Base-by-base conservation (phyloP, 1,140 invertebrate genomes). In the Acromyrmex echinatior region DNA sequence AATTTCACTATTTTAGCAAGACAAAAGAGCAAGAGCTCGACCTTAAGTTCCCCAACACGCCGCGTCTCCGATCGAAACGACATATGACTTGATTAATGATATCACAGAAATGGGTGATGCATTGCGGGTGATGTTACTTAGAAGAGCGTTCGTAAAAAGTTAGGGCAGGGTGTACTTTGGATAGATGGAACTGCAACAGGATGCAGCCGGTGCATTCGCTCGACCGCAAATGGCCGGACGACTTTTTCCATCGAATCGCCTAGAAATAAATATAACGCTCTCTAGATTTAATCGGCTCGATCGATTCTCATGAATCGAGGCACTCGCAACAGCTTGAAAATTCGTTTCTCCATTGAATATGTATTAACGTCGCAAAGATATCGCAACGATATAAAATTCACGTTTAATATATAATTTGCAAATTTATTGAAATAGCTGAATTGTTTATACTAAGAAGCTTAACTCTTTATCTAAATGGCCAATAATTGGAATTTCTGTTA, bases 211-310 rank as follows among this genome's bases (percentile, higher is more conserved):
- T 82, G 86, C 89, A 45, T 84, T 85, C 66, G 79, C 81, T 74
- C 63, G 63, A 68, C 85, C 90, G 66, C 62, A 87, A 88, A 90
- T 90, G 90, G 91, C 60, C 51, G 39, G 80, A 90, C 91, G 80
- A 87, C 90, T 92, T 92, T 91, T 92, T 92, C 79, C 79, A 3
- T 14, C 71, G 58, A 58, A 81, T 91, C 90, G 73, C 91, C 91
- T 92, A 92, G 84, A 92, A 92, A 92, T 90, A 91, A 92, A 92
- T 92, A 91, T 90, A 90, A 91, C 90, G 86, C 78, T 89, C 79
- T 87, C 90, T 88, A 35, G 88, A 91, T 91, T 91, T 88, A 91
- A 81, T 71, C 35, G 58, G 80, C 58, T 65, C 88, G 65, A 90
- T 89, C 88, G 88, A 79, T 89, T 89, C 81, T 86, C 77, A 14